Conservation (phyloP, 2,113 vertebrate species). For the Nycticorax nycticorax region DNA sequence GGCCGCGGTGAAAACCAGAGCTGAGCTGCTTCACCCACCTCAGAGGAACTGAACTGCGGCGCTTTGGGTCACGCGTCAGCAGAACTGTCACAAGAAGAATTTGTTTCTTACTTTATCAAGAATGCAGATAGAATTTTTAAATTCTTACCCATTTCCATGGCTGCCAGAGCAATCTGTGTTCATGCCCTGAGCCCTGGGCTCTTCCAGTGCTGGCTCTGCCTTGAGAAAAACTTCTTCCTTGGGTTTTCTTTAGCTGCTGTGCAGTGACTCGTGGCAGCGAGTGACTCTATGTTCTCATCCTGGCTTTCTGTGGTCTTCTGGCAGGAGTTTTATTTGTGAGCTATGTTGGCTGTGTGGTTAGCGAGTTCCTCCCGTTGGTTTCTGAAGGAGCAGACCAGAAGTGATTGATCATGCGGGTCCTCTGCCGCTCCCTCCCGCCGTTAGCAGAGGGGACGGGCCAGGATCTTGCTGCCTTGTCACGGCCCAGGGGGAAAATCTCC, state of each 20-base stretch:
- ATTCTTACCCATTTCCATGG: accelerated
- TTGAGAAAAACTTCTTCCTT: background rate
- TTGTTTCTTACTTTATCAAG: background rate
- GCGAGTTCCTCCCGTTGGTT: accelerated
- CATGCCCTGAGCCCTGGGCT: background rate
- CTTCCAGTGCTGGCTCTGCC: background rate
- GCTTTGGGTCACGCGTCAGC: accelerated
- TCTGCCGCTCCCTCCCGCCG: accelerated
- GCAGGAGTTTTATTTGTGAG: background rate
- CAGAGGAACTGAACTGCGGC: background rate
- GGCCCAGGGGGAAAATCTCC: too few relatives aligned
- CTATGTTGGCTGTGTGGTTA: accelerated
- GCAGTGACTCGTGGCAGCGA: too few relatives aligned
- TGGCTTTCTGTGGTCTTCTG: background rate
- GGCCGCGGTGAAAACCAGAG: accelerated
- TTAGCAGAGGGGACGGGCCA: accelerated
- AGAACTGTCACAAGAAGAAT: accelerated
- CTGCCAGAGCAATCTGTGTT: background rate
- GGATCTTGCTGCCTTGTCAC: background rate
- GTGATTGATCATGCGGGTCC: accelerated
- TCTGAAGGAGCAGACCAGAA: accelerated
- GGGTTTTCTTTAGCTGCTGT: background rate
- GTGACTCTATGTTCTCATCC: background rate
- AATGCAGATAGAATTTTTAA: background rate
- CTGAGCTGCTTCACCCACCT: accelerated